Conservation (phyloP, 2,113 vertebrate genomes). For the Scopus umbretta region DNA sequence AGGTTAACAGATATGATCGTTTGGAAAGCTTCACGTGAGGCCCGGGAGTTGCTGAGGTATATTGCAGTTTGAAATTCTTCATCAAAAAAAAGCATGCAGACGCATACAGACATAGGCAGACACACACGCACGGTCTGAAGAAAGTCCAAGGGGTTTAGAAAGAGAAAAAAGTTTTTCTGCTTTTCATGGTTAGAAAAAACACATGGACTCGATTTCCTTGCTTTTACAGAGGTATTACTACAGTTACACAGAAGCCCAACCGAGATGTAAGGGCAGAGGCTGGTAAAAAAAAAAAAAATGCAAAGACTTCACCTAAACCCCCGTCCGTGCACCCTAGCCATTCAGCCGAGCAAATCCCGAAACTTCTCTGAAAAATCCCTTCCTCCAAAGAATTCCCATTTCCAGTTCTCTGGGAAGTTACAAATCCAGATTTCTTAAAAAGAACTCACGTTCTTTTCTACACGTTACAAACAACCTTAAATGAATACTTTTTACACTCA, state of each 20-base stretch:
- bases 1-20: neutral
- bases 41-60: fast-evolving
- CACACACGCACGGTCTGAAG: fast-evolving
- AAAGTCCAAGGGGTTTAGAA: fast-evolving
- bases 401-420: neutral
- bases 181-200: neutral
- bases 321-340: fast-evolving
- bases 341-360: no score
- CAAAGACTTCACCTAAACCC: neutral
- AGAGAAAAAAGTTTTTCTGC: neutral
- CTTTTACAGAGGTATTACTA: neutral
- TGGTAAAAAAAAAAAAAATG: neutral
- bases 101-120: neutral
- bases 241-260: neutral
- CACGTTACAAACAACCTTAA: fast-evolving
- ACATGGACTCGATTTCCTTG: fast-evolving
- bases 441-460: no score
- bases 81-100: neutral
- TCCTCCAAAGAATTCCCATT: neutral
- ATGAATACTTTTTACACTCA: neutral
- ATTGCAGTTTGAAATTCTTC: neutral
- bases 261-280: neutral
- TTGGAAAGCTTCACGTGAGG: neutral
- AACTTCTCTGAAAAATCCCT: neutral
- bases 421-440: neutral